Evolutionary conservation across 2,797 vertebrate species (phyloP).

Genomic region (Avahi laniger): DNA sequence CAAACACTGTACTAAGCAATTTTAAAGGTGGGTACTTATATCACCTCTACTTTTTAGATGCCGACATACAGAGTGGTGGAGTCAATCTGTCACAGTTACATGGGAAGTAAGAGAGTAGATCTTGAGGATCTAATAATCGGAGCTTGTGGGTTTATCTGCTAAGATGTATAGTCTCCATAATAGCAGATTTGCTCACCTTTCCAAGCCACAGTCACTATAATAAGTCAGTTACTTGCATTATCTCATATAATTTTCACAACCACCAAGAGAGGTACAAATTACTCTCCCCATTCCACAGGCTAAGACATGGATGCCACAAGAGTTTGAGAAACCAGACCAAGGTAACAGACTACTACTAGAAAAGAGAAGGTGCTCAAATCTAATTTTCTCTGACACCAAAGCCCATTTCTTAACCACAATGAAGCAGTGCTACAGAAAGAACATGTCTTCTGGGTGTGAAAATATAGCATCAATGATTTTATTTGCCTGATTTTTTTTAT

Average conservation of each 20-base stretch:
- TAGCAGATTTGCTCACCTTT: neutral
- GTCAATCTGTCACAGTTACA: neutral
- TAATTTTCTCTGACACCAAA: neutral
- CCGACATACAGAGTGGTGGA: neutral
- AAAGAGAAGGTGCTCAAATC: neutral
- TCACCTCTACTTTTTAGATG: neutral
- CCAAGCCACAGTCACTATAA: neutral
- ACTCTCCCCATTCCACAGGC: neutral
- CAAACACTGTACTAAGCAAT: neutral
- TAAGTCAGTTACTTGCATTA: neutral
- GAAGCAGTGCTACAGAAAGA: neutral
- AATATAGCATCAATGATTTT: neutral
- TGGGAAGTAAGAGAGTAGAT: neutral
- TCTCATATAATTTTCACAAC: neutral
- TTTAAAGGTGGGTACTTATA: neutral
- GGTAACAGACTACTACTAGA: neutral
- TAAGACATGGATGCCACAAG: neutral
- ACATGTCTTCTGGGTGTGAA: neutral
- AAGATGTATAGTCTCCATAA: neutral
- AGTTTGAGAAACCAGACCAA: neutral
- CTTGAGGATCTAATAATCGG: neutral
- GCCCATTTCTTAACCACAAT: neutral
- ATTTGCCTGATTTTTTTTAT: conserved; percentile 15
- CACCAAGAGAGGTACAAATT: neutral
- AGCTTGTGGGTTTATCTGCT: neutral